Evolutionary conservation across 2,113 vertebrate species (phyloP).

Genomic region (Tapirus terrestris): DNA sequence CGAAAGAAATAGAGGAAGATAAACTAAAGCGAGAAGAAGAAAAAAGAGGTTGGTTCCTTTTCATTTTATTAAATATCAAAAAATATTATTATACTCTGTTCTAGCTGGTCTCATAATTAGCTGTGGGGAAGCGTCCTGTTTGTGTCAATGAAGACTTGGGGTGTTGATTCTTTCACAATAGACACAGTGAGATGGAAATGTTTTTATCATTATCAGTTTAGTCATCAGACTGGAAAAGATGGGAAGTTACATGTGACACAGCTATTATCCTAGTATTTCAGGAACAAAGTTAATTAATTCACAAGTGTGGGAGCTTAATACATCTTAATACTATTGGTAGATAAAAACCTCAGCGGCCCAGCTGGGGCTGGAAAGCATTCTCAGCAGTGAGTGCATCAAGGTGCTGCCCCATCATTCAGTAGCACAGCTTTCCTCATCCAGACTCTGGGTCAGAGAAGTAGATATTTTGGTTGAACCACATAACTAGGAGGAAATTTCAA

Average conservation of each 20-base stretch:
- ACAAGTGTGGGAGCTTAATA: background rate
- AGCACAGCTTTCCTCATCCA: background rate
- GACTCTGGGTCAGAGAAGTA: background rate
- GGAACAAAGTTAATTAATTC: background rate
- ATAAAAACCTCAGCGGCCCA: background rate
- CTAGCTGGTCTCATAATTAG: background rate
- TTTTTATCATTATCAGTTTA: background rate
- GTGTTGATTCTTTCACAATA: background rate
- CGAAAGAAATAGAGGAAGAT: conserved; percentile 98
- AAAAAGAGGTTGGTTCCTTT: conserved; percentile 92
- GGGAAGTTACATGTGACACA: background rate
- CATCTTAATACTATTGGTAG: background rate
- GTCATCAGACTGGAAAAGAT: conserved; percentile 2
- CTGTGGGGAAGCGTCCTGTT: background rate
- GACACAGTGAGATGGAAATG: background rate
- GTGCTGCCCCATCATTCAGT: background rate
- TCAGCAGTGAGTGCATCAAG: background rate
- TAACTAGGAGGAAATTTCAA: background rate
- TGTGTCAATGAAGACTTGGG: conserved; percentile 33
- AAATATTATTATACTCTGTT: background rate
- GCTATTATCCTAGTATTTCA: background rate
- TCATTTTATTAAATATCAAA: conserved; percentile 56
- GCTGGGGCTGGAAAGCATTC: background rate
- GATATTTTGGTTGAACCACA: conserved; percentile 6
- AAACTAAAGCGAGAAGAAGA: conserved; percentile 98